These are phyloP conservation scores for Florisuga fusca DNA, from an alignment of 2,797 vertebrate genomes.

Conservation along the genomic window DNA sequence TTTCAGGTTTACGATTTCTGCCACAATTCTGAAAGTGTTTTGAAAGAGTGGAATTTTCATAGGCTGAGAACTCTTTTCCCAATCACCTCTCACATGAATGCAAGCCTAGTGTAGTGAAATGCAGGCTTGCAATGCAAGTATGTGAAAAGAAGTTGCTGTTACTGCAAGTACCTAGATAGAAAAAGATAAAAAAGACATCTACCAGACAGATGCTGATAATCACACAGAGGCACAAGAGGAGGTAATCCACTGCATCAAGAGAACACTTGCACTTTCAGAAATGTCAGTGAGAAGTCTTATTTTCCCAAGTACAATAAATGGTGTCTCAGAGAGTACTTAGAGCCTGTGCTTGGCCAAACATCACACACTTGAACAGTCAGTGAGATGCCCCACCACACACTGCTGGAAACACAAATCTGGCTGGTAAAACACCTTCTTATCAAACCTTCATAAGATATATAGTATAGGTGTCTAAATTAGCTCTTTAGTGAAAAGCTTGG, in stretches of 20 bases:
- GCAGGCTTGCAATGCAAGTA: neutral
- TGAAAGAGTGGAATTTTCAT: neutral
- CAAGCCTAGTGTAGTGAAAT: neutral
- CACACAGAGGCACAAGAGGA: neutral
- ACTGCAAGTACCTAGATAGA: neutral
- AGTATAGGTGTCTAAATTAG: neutral
- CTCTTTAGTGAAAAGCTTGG: neutral
- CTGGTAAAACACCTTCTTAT: neutral
- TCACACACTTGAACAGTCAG: neutral
- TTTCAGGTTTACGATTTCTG: neutral
- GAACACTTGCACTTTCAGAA: neutral
- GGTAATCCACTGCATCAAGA: neutral
- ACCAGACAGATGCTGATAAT: neutral
- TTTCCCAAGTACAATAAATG: conserved; percentile 3
- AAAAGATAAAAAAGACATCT: neutral
- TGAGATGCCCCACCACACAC: neutral
- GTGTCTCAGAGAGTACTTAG: neutral
- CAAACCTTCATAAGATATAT: neutral
- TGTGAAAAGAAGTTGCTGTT: neutral
- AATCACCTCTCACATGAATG: neutral
- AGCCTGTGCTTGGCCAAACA: conserved; percentile 1
- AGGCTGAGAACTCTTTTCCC: neutral
- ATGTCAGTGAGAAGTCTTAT: neutral
- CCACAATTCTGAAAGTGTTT: neutral
- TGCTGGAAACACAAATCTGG: neutral